Evolutionary conservation across 1,140 invertebrate species (phyloP), one percentile per base, ranked within the genome.

Genomic region (Orchesella cincta): DNA sequence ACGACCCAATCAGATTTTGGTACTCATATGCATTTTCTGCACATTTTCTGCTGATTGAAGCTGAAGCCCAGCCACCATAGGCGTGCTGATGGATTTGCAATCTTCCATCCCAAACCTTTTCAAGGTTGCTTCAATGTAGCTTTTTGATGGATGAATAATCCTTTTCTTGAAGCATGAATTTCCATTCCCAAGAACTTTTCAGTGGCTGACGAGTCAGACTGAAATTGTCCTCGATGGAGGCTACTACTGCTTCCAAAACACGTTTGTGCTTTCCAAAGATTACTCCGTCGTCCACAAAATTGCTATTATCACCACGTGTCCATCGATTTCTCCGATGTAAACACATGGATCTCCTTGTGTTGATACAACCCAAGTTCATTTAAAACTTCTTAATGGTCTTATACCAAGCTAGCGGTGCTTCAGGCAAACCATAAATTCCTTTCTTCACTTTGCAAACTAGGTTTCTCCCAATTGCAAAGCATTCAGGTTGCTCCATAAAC

Each of bases 341-440:
- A 67, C 62, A 23, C 62, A 67, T 3, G 31, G 31, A 67, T 67
- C 71, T 26, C 8, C 71, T 18, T 67, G 23, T 18, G 62, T 67
- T 67, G 26, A 29, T 20, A 5, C 2, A 77, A 73, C 8, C 34
- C 34, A 12, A 77, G 12, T 1, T 54, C 29, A 20, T 73, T 18
- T 1, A 77, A 52, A 18, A 39, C 20, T 39, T 33, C 51, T 33
- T 26, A 16, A 78, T 23, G 28, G 35, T 67, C 72, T 78, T 82
- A 78, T 87, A 85, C 85, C 85, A 87, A 20, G 79, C 82, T 28
- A 84, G 78, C 20, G 85, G 83, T 29, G 85, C 83, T 79, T 88
- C 86, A 77, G 87, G 86, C 14, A 87, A 71, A 5, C 84, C 85
- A 77, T 87, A 87, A 8, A 88, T 34, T n/a, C 83, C 83, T 77